Evolutionary conservation across 1,140 invertebrate genomes (phyloP).

Genomic region (Planococcus citri): DNA sequence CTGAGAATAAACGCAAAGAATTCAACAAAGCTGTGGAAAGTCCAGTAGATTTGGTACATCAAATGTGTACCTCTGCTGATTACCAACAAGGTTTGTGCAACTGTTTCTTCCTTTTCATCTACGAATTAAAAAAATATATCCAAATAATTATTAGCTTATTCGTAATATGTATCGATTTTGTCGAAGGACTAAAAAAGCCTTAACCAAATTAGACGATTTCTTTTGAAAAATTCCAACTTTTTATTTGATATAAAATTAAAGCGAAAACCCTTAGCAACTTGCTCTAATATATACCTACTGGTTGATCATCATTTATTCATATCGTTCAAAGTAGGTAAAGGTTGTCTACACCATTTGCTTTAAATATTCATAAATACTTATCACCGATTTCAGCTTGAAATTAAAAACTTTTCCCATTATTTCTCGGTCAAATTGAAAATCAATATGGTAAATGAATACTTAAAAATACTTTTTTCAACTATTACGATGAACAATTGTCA

Average conservation of each 20-base stretch:
- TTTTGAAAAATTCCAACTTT: neutral
- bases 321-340: neutral
- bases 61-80: constrained; percentile 42
- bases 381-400: neutral
- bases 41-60: constrained; percentile 44
- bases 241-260: neutral
- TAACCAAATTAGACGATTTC: no score
- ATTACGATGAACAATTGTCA: no score
- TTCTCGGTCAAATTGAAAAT: no score
- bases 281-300: neutral
- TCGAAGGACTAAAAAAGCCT: no score
- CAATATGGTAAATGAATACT: neutral
- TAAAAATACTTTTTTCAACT: no score
- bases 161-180: no score
- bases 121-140: no score
- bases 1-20: constrained; percentile 38
- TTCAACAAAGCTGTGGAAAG: constrained; percentile 45
- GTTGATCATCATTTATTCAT: neutral
- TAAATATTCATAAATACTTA: neutral
- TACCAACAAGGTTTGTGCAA: constrained; percentile 41
- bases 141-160: no score
- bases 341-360: neutral
- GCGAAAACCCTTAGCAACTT: neutral
- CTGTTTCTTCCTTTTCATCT: no score
- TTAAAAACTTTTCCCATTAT: no score